These are phyloP conservation scores for Allobates femoralis DNA, from an alignment of 2,797 vertebrate species.

Conservation along the genomic window DNA sequence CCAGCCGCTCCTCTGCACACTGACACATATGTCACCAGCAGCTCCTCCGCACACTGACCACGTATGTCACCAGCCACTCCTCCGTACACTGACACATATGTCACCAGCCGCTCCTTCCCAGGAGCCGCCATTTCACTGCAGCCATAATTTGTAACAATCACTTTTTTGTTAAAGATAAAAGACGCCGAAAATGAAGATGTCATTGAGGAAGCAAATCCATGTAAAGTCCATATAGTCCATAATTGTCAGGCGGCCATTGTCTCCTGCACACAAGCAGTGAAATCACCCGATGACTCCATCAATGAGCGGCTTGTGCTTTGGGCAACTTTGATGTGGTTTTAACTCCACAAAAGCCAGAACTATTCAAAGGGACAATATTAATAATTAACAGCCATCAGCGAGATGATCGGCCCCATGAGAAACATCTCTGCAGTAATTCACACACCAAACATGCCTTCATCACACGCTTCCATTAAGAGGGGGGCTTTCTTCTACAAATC, in stretches of 20 bases:
- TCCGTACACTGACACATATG: neutral
- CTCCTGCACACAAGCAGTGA: neutral
- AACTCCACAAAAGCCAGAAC: neutral
- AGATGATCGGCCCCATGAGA: conserved; percentile 47
- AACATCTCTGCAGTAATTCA: conserved; percentile 20
- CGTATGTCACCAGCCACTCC: too few species aligned
- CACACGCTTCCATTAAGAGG: conserved; percentile 21
- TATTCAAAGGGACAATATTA: conserved; percentile 73
- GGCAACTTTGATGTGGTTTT: conserved; percentile 24
- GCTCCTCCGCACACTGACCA: too few species aligned
- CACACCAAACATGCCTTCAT: conserved; percentile 35
- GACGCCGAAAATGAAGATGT: neutral
- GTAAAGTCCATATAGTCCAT: neutral
- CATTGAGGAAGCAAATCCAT: neutral
- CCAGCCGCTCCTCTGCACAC: too few species aligned
- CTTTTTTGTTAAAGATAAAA: neutral
- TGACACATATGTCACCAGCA: too few species aligned
- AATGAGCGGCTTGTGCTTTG: neutral
- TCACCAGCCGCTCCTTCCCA: neutral
- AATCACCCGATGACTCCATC: conserved; percentile 11
- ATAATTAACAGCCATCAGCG: conserved; percentile 68
- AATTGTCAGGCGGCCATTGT: conserved; percentile 10
- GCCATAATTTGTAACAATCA: conserved; percentile 16
- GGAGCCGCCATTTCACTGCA: neutral
- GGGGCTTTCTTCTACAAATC: conserved; percentile 42